Base-by-base conservation (phyloP, 1,140 invertebrate species). In the Fopius arisanus region DNA sequence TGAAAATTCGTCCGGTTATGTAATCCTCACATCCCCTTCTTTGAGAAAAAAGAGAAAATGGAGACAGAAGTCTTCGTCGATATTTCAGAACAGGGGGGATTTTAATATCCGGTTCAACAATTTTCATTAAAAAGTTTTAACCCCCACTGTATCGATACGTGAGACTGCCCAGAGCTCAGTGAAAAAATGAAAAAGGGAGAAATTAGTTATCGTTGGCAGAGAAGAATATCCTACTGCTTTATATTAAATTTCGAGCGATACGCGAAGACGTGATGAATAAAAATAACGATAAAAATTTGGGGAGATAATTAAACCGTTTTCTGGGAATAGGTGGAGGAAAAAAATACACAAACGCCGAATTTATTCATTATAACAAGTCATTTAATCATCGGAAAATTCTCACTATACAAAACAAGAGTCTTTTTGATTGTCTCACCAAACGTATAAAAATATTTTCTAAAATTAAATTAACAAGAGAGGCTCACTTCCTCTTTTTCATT, bases 401-500 rank as follows among this genome's bases (percentile, higher is more conserved):
- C 33, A 7, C 3, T 10, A 7, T 37, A 3, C 33, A 37, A 37
- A n/a, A 37, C 7, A 37, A 37, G 7, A 37, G 33, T 37, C 33
- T 37, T 12, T 1, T 37, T 37, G 7, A 37, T 37, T 37, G 12
- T 37, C 9, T 5, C 9, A 7, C 7, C 33, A 37, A 37, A 48
- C 1, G 9, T 48, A 48, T 2, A 48, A 48, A 48, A 48, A 48
- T 48, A 48, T 48, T 0, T n/a, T 48, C 43, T 48, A 5, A 14
- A 48, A 48, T 16, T 5, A 19, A 48, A 48, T 48, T n/a, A 48
- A 48, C 43, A 48, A 48, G 43, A 48, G 16, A 33, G 90, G 70
- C 89, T 90, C 82, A 88, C 83, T 73, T 73, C 23, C 51, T 73
- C 37, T 73, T 73, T 31, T 73, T 73, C 41, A 67, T 37, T 51